Base-by-base conservation (phyloP, 1,140 invertebrate species). In the Bradysia coprophila region DNA sequence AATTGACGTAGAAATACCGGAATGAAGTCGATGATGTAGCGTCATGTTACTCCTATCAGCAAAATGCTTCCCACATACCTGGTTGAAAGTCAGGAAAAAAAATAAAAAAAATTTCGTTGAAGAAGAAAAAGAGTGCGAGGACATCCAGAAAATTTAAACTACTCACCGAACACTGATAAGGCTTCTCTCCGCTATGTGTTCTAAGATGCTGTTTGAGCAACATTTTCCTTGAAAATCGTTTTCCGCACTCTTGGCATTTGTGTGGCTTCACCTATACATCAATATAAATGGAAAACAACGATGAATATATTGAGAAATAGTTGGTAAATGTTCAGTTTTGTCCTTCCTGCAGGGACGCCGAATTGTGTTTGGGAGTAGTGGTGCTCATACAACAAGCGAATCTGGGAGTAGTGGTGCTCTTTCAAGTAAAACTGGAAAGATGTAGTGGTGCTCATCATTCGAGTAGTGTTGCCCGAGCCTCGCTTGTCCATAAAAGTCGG, bases 11-110 rank as follows among this genome's bases (percentile, higher is more conserved):
- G 15, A 38, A 24, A 40, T 46, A 71, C 73, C 75, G 41, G 78
- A 78, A 51, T 87, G 82, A 4, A 86, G 59, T 42, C 80, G 64
- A 45, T 78, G 72, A 61, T 86, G 82, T 9, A 84, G 61, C 4
- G 78, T 83, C 76, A 86, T 81, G 53, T 86, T 86, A 33, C 79
- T 83, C 39, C 80, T 62, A 55, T 86, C 82, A 3, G 81, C 85
- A 54, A 90, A 61, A 21, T 56, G 57, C 36, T 61, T 61, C 16
- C 57, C 56, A 20, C 58, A 61, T 1, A 60, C 57, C 0, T n/a
- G n/a, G n/a, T n/a, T n/a, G n/a, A n/a, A n/a, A n/a, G n/a, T n/a
- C n/a, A n/a, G n/a, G n/a, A n/a, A n/a, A n/a, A 56, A 56, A 38
- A 57, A 60, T 46, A 57, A 52, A 42, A 59, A 60, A 1, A 57